These are phyloP conservation scores for Tetranychus cinnabarinus DNA, from an alignment of 1,140 invertebrate species.

Conservation along the genomic window DNA sequence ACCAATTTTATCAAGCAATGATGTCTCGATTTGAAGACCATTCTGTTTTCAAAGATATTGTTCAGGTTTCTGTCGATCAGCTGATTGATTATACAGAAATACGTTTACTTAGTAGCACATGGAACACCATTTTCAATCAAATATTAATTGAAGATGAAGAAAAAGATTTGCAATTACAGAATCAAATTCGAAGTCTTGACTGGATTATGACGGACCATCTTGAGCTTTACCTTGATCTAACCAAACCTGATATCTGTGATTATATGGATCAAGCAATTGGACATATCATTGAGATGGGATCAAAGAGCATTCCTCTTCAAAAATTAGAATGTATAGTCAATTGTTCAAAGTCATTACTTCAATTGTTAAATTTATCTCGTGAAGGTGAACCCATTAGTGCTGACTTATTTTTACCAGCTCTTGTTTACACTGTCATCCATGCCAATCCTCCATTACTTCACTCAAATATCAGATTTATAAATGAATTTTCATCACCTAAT, in stretches of 20 bases:
- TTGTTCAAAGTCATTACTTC: constrained; percentile 74
- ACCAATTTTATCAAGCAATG: constrained; percentile 68
- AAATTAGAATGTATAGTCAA: constrained; percentile 70
- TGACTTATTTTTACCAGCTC: constrained; percentile 86
- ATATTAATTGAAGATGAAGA: constrained; percentile 68
- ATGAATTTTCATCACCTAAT: constrained; percentile 61
- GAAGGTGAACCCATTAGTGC: constrained; percentile 26
- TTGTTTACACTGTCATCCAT: constrained; percentile 89
- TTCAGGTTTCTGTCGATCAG: constrained; percentile 44
- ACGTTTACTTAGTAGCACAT: constrained; percentile 60
- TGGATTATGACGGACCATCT: constrained; percentile 87
- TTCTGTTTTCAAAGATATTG: constrained; percentile 38
- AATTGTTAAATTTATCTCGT: constrained; percentile 46
- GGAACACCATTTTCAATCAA: constrained; percentile 61
- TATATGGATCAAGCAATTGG: constrained; percentile 64
- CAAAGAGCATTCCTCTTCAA: constrained; percentile 66
- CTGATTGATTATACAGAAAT: constrained; percentile 74
- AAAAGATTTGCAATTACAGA: constrained; percentile 69
- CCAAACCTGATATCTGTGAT: constrained; percentile 49
- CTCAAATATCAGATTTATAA: constrained; percentile 82
- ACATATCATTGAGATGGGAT: constrained; percentile 46
- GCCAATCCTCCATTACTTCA: constrained; percentile 91
- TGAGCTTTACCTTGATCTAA: constrained; percentile 68
- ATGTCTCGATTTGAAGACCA: constrained; percentile 43
- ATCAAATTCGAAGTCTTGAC: constrained; percentile 66